Percentiles rank a stretch among this genome's conserved stretches.
These are phyloP conservation scores for Rhincodon typus DNA, from an alignment of 2,797 vertebrate species.

Conservation along the genomic window DNA sequence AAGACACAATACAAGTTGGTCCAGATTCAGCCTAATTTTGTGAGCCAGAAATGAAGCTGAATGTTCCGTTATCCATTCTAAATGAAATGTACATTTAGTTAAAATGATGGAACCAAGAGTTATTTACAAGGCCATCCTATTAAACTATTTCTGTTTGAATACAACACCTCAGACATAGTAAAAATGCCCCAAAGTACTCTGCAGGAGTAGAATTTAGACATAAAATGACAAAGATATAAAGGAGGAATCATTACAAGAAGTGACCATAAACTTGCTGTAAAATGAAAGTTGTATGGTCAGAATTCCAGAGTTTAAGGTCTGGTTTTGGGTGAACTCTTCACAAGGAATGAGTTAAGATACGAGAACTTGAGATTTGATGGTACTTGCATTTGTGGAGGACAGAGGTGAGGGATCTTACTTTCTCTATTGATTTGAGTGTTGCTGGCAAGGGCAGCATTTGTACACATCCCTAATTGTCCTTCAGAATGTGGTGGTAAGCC, in stretches of 20 bases:
- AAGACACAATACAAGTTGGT: not conserved
- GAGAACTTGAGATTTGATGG: not conserved
- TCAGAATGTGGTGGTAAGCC: not conserved
- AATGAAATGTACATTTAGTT: not conserved
- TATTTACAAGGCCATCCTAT: not conserved
- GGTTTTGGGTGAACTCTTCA: not conserved
- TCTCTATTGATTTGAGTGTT: too few relatives aligned
- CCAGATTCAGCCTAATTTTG: not conserved
- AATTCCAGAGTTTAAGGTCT: not conserved
- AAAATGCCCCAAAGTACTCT: too few relatives aligned
- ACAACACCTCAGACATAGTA: too few relatives aligned
- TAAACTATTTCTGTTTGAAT: too few relatives aligned
- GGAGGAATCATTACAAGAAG: too few relatives aligned
- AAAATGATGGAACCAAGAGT: not conserved
- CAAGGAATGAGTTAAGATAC: not conserved
- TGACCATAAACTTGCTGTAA: too few relatives aligned
- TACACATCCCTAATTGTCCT: not conserved
- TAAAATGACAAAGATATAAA: too few relatives aligned
- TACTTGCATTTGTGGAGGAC: not conserved
- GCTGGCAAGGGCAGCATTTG: not conserved
- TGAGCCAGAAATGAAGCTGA: conserved; percentile 2
- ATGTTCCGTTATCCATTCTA: not conserved
- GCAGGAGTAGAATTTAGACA: too few relatives aligned
- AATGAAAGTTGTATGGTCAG: too few relatives aligned
- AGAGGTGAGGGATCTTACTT: not conserved